Conservation (phyloP, 2,797 vertebrate genomes). For the Phyllotis vaccarum region DNA sequence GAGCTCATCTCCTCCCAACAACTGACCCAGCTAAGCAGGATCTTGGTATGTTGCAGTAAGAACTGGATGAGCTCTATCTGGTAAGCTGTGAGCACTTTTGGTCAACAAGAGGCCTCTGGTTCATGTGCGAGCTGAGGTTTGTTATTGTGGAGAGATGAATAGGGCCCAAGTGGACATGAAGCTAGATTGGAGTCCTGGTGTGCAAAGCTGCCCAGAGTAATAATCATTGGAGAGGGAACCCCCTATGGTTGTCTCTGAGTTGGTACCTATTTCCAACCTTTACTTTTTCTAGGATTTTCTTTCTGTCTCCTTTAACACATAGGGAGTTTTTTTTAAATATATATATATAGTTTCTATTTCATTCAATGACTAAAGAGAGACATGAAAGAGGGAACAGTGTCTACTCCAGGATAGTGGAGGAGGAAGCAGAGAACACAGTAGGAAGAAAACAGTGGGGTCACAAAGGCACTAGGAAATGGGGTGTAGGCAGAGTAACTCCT, state of each 20-base stretch:
- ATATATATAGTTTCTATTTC: background rate
- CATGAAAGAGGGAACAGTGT: background rate
- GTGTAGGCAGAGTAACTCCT: no score
- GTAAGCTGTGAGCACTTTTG: rapidly evolving
- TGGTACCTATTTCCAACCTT: background rate
- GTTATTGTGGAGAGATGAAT: background rate
- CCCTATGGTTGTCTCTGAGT: background rate
- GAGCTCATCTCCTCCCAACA: background rate
- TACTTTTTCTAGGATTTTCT: background rate
- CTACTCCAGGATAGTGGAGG: background rate
- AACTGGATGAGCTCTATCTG: no score
- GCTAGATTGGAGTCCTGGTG: rapidly evolving
- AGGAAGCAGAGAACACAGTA: background rate
- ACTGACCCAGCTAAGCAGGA: background rate
- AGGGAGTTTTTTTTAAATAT: slow-evolving; percentile 12
- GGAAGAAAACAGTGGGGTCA: background rate
- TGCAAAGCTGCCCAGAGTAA: background rate
- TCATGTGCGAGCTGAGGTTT: background rate
- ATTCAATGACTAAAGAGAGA: background rate
- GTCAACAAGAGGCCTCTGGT: no score
- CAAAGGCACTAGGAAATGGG: background rate
- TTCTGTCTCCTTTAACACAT: background rate
- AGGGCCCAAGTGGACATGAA: rapidly evolving
- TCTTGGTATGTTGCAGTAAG: background rate
- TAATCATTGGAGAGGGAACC: background rate